Evolutionary conservation across 2,113 vertebrate species (phyloP).

Genomic region (Chinchilla lanigera): DNA sequence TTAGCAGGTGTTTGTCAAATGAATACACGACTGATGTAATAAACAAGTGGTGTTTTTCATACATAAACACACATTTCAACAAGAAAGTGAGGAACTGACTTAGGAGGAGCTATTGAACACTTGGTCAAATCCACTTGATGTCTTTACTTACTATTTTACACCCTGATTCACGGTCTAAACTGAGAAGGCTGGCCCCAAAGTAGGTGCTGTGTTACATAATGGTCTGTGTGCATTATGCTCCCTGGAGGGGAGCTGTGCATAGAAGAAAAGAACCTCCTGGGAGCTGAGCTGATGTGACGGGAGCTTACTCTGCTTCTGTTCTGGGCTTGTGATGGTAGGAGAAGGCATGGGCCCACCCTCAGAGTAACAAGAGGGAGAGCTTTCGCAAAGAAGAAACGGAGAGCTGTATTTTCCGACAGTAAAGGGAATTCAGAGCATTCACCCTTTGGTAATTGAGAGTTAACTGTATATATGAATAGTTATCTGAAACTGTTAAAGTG

Average conservation of each 20-base stretch:
- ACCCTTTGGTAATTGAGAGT: constrained; percentile 59
- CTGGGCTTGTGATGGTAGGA: neutral
- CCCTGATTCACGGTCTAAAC: neutral
- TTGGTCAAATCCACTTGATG: neutral
- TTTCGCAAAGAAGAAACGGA: neutral
- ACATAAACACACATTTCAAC: neutral
- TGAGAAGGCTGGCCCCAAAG: neutral
- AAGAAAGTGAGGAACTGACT: neutral
- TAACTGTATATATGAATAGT: constrained; percentile 64
- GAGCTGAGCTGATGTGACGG: neutral
- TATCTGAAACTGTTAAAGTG: constrained; percentile 68
- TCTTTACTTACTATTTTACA: neutral
- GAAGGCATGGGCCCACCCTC: neutral
- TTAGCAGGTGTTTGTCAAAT: neutral
- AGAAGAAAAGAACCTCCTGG: neutral
- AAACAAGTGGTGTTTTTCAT: neutral
- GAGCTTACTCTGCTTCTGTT: neutral
- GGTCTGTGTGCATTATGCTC: neutral
- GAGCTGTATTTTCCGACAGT: neutral
- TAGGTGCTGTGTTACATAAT: neutral
- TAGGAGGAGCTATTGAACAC: neutral
- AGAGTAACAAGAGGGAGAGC: neutral
- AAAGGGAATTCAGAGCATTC: constrained; percentile 34
- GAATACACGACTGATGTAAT: neutral
- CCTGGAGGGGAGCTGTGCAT: neutral